These are phyloP conservation scores for Spongilla lacustris DNA, from an alignment of 37 sponge, comb jelly and placozoan species.

Conservation along the genomic window DNA sequence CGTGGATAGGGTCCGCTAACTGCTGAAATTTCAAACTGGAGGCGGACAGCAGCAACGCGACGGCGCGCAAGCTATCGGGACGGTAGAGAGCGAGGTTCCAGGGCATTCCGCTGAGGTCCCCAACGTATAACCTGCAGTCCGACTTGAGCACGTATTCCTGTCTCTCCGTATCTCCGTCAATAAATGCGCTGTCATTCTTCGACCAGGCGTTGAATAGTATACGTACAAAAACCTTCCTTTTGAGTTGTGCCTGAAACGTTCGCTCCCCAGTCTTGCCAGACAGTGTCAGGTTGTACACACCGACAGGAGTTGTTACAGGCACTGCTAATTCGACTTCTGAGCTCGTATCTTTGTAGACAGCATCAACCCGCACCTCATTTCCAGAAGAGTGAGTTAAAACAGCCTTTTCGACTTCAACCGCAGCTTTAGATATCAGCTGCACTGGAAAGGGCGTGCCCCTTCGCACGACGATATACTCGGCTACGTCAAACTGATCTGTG, in stretches of 20 bases:
- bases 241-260: conserved; percentile 15
- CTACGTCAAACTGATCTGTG: conserved; percentile 23
- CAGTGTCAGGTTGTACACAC: conserved; percentile 36
- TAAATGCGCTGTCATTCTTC: conserved; percentile 50
- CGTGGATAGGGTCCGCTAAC: conserved; percentile 35
- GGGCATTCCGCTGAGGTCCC: conserved; percentile 35
- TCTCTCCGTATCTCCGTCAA: conserved; percentile 47
- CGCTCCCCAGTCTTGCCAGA: background rate
- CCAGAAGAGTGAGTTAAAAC: conserved; percentile 27
- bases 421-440: conserved; percentile 4
- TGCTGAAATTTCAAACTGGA: conserved; percentile 47
- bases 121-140: conserved; percentile 39
- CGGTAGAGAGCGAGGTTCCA: conserved; percentile 71
- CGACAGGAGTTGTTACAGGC: conserved; percentile 36
- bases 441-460: conserved; percentile 39
- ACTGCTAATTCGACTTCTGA: background rate
- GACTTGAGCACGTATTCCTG: conserved; percentile 67
- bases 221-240: conserved; percentile 42
- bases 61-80: conserved; percentile 30
- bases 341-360: background rate
- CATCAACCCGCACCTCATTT: conserved; percentile 7
- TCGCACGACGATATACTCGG: conserved; percentile 50
- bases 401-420: conserved; percentile 12
- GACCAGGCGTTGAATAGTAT: conserved; percentile 75
- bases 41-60: conserved; percentile 28